Evolutionary conservation across 2,888 invertebrate genomes (phyloP), one percentile per base, ranked within the genome.

Genomic region (Noctua fimbriata): DNA sequence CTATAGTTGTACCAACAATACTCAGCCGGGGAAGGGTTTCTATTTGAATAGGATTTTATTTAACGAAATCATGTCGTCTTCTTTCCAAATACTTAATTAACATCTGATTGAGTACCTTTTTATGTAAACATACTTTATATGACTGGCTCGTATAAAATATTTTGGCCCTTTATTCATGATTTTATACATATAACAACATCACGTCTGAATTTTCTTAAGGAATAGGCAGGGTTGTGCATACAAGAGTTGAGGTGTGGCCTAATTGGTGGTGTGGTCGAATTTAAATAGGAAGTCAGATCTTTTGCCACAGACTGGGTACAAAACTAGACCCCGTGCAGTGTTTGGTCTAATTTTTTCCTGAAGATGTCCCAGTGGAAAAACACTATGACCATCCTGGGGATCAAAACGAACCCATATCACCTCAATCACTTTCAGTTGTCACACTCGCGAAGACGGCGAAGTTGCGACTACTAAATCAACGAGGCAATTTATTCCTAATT

Each of bases 41-140:
- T 75, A 74, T 70, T 73, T 78, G 14, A 67, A 78, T 71, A 87
- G 69, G 69, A 47, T 75, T 87, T 75, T 36, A 76, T 72, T 66
- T 32, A 72, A 44, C 58, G 58, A 72, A 65, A 75, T 66, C 32
- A 41, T 52, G 55, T 60, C 49, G 36, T 36, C 36, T 75, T 47
- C 73, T 73, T 32, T 52, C 12, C 41, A 47, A 69, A 72, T 47
- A 85, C 52, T 44, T 80, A 69, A 73, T 85, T 70, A 69, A 73
- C 10, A 47, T 70, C 55, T 58, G 41, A 69, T 49, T 55, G 18
- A 10, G 32, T 32, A 44, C 49, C n/a, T 32, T 60, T 65, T 67
- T 66, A 44, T 44, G 44, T 44, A 0, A 41, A 36, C 36, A 36
- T 36, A 7, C 41, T 41, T 41, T 41, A 41, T 41, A 41, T 41